phyloP scores from a whole-genome alignment of 2,113 vertebrate species.

The Strix uralensis region DNA sequence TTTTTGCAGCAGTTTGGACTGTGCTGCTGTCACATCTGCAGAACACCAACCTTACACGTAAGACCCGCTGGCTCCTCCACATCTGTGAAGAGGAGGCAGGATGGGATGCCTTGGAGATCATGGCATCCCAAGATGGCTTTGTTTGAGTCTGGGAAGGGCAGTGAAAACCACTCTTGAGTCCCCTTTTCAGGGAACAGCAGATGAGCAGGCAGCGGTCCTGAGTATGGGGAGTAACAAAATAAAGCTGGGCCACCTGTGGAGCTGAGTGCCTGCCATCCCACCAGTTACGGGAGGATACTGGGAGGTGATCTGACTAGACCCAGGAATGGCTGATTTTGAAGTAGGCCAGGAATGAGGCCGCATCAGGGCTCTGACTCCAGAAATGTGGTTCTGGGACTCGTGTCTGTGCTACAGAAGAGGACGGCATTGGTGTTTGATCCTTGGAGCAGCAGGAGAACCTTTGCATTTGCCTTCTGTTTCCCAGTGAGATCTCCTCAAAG shows the following conservation, averaged over 20 bases:
- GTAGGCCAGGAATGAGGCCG: background rate
- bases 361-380: background rate
- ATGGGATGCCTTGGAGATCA: background rate
- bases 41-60: background rate
- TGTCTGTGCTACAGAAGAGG: background rate
- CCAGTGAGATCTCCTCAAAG: background rate
- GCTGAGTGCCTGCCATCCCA: background rate
- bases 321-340: background rate
- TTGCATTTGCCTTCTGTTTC: background rate
- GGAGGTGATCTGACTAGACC: background rate
- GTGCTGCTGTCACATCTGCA: background rate
- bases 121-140: background rate
- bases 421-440: background rate
- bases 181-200: background rate
- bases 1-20: background rate
- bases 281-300: too few species aligned
- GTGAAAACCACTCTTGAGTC: background rate
- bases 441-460: background rate
- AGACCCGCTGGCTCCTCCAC: background rate
- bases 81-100: background rate
- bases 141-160: background rate
- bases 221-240: background rate
- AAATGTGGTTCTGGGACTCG: background rate
- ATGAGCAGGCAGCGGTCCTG: background rate
- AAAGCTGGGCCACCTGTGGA: background rate